Base-by-base conservation (phyloP, 2,113 vertebrate species). In the Cyanoliseus patagonus region DNA sequence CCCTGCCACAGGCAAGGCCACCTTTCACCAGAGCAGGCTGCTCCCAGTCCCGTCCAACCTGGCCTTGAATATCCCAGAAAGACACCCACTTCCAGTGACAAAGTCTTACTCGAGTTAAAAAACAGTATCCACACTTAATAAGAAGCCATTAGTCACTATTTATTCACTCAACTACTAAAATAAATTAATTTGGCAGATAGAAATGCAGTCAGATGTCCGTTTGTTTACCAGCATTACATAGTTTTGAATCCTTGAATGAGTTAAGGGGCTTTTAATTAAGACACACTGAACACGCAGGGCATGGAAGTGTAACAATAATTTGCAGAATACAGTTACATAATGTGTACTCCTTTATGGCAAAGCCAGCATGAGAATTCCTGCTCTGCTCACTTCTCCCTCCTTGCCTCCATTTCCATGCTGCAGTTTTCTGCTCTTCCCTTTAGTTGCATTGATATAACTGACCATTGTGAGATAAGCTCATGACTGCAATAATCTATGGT, bases 201-300 rank as follows among this genome's bases (percentile, higher is more conserved):
- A 75, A 85, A 79, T 72, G 78, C 52, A 85, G 79, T 83, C 51
- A 92, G 46, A 72, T 90, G 31, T 75, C 69, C 69, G 57, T 88
- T 90, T 88, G 33, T 94, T 87, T 87, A 84, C 78, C 51, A 72
- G 37, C 31, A 37, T 83, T 42, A 67, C 63, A 22, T 23, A 86
- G 63, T 64, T 94, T 42, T 72, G 67, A 82, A 64, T 20, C 78
- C 74, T 30, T 30, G 57, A 93, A 92, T 70, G 62, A 90, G 20
- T n/a, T 59, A 79, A 79, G 55, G 51, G 82, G 22, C 46, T 90
- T 95, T 92, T 92, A 90, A 95, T 93, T 85, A 92, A 72, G n/a
- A 62, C 82, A 66, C 22, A 23, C 57, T 72, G 52, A 90, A 61
- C 84, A 82, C 42, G 37, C 67, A 78, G 57, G 75, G 67, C 88